A percentile compares a stretch with the other conserved stretches of the same genome.
These are phyloP conservation scores for Tauraco erythrolophus DNA, from an alignment of 2,113 vertebrate species.

Conservation along the genomic window DNA sequence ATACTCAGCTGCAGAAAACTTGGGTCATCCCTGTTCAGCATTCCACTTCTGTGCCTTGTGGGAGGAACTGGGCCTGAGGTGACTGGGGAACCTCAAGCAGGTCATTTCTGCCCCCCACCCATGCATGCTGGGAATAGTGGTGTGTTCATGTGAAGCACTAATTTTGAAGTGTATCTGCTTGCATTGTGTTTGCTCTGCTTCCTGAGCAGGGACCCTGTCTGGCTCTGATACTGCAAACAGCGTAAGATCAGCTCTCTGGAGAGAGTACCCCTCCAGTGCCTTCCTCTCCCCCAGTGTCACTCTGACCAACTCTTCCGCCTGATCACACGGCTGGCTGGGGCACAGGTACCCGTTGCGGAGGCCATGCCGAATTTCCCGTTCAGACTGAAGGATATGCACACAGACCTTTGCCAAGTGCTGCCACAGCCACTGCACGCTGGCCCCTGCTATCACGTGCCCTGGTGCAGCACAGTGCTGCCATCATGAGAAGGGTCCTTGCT, in stretches of 20 bases:
- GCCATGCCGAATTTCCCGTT: background rate
- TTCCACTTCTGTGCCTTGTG: background rate
- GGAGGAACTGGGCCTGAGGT: background rate
- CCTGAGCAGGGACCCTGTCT: background rate
- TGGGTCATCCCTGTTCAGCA: background rate
- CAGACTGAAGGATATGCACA: fast-evolving
- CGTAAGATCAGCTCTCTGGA: fast-evolving
- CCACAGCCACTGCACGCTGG: fast-evolving
- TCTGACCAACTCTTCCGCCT: background rate
- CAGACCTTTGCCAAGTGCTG: background rate
- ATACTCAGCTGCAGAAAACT: background rate
- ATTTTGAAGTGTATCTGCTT: background rate
- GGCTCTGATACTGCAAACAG: fast-evolving
- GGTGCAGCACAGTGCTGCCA: background rate
- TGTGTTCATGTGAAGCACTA: background rate
- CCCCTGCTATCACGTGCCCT: background rate
- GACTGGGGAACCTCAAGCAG: background rate
- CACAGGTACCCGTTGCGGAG: fast-evolving
- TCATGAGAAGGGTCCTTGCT: background rate
- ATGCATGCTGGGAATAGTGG: background rate
- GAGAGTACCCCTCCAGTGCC: background rate
- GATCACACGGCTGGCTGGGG: fast-evolving
- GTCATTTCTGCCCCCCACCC: background rate
- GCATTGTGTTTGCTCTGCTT: background rate
- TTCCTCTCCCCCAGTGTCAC: background rate